These are phyloP conservation scores for Hormaphis cornu DNA, from an alignment of 1,140 invertebrate genomes.

Conservation along the genomic window DNA sequence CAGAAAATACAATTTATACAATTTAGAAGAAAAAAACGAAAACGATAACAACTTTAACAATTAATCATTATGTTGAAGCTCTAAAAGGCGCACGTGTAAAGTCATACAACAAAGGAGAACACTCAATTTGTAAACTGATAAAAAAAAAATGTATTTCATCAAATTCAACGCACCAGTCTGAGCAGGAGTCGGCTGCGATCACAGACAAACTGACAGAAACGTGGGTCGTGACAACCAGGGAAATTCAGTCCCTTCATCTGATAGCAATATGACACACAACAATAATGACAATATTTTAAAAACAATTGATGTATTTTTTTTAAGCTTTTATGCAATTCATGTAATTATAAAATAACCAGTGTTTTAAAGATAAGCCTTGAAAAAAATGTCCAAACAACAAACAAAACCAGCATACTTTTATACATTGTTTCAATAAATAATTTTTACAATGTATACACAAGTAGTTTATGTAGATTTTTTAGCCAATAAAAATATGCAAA, in stretches of 20 bases:
- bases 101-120: conserved; percentile 19
- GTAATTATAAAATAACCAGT: background rate
- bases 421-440: background rate
- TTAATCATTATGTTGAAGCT: conserved; percentile 8
- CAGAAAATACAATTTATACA: background rate
- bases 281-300: conserved; percentile 35
- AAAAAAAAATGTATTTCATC: conserved; percentile 19
- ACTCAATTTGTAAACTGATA: conserved; percentile 30
- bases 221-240: conserved; percentile 85
- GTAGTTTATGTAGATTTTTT: no score
- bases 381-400: background rate
- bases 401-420: conserved; percentile 20
- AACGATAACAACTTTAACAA: background rate
- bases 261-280: conserved; percentile 41
- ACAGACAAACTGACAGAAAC: conserved; percentile 86
- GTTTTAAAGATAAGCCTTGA: conserved; percentile 21
- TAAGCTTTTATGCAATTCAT: conserved; percentile 17
- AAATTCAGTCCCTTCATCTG: conserved; percentile 92
- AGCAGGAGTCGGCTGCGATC: conserved; percentile 88
- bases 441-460: background rate
- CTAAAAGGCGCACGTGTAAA: conserved; percentile 17
- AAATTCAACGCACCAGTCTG: conserved; percentile 72
- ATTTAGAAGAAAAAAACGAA: conserved; percentile 4
- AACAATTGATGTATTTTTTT: conserved; percentile 20
- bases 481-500: no score